Percentiles rank a stretch among this genome's conserved stretches.
phyloP scores from a whole-genome alignment of 2,113 vertebrate genomes.

The Chelonoidis abingdonii region DNA sequence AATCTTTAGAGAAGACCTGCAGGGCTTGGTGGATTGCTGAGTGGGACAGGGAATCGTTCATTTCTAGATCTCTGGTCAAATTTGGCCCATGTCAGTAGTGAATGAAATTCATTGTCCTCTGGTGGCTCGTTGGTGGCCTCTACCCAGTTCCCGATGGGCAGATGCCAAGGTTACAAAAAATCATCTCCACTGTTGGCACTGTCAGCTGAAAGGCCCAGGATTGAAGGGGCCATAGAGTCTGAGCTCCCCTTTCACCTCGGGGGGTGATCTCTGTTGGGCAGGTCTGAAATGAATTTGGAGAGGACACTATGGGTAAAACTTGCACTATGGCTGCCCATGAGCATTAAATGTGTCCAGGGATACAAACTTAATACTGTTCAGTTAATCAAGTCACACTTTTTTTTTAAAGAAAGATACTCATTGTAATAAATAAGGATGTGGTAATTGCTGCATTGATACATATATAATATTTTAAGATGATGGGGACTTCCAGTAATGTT shows the following conservation, averaged over 20 bases:
- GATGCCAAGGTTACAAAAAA: background rate
- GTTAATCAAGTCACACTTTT: background rate
- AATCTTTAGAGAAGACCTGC: background rate
- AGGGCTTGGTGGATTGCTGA: background rate
- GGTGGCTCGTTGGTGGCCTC: fast-evolving
- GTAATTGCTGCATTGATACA: background rate
- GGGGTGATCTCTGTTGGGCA: background rate
- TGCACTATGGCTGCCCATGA: background rate
- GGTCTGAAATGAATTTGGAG: background rate
- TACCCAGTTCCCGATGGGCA: background rate
- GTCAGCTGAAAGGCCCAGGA: background rate
- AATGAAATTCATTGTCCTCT: background rate
- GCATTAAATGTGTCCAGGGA: background rate
- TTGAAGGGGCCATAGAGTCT: background rate
- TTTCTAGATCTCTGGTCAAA: background rate
- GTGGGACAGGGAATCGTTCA: background rate
- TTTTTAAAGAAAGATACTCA: background rate
- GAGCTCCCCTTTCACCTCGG: background rate
- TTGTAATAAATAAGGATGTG: background rate
- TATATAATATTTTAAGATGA: background rate
- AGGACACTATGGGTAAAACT: background rate
- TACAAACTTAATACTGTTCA: fast-evolving
- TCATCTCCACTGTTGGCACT: background rate
- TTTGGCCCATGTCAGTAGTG: background rate
- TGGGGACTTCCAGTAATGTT: background rate